Base-by-base conservation (phyloP, 2,888 invertebrate species). In the Caprella mutica region DNA sequence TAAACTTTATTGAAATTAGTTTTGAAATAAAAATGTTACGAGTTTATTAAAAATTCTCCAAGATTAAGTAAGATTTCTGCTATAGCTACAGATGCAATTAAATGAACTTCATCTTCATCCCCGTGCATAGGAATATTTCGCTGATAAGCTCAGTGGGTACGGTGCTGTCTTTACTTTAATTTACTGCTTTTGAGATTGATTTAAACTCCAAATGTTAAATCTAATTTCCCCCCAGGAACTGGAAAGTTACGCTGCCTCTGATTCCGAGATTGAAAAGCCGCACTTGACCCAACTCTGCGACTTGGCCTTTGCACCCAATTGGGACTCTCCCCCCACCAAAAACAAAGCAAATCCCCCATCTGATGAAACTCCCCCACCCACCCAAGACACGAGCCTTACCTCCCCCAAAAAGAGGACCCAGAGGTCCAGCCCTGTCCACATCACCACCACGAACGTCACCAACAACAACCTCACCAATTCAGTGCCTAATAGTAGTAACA, bases 201-300 rank as follows among this genome's bases (percentile, higher is more conserved):
- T n/a, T n/a, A n/a, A n/a, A n/a, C n/a, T n/a, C n/a, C n/a, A n/a
- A n/a, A n/a, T n/a, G n/a, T n/a, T n/a, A n/a, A n/a, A n/a, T n/a
- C 9, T 24, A 23, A 26, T 26, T 19, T 29, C 14, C 14, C 14
- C 12, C 5, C 54, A 60, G 60, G 50, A 60, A 29, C 27, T 60
- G 24, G 56, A 56, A n/a, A 52, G 52, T 9, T 52, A 58, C 33
- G 53, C 51, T 29, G 38, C 55, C 26, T 38, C 40, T 14, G 35
- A 39, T 21, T 55, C 19, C 24, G 54, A 57, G 29, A n/a, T n/a
- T n/a, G n/a, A n/a, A n/a, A 30, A 51, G 5, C 52, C 59, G 8
- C 60, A 64, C 38, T 54, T 64, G 50, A 58, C 60, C 6, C 55
- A 56, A 35, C 58, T 64, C 35, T 64, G 64, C 33, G 58, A 59